These are phyloP conservation scores for Tachina lurida DNA, from an alignment of 2,888 invertebrate genomes.

Conservation along the genomic window DNA sequence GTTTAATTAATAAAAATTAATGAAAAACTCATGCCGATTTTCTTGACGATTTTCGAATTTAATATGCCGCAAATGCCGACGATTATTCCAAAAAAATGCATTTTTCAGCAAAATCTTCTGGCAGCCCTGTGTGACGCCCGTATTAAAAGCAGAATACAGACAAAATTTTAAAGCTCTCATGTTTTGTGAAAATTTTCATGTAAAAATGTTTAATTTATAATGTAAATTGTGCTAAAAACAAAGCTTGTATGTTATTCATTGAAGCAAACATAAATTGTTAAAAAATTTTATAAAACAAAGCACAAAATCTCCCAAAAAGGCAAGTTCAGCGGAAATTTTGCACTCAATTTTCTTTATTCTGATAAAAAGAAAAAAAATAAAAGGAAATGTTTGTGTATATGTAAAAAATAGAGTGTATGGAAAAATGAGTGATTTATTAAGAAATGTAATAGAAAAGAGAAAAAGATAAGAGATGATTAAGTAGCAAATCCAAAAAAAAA, in stretches of 20 bases:
- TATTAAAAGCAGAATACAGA: constrained; percentile 68
- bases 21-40: too few species aligned
- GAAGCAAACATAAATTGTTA: constrained; percentile 57
- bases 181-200: constrained; percentile 62
- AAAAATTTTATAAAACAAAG: constrained; percentile 48
- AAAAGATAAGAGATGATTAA: constrained; percentile 51
- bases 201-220: constrained; percentile 61
- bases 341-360: constrained; percentile 52
- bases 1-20: too few species aligned
- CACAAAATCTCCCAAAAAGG: constrained; percentile 66
- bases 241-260: constrained; percentile 50
- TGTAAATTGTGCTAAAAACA: constrained; percentile 45
- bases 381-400: constrained; percentile 45
- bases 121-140: constrained; percentile 63
- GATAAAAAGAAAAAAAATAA: constrained; percentile 32
- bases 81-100: too few species aligned
- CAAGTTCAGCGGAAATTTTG: constrained; percentile 67
- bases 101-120: too few species aligned
- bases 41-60: too few species aligned
- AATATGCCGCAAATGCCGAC: too few species aligned
- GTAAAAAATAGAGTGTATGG: constrained; percentile 27
- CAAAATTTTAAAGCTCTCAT: constrained; percentile 60
- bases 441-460: constrained; percentile 31
- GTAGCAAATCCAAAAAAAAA: constrained; percentile 11
- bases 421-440: constrained; percentile 30